phyloP scores from a whole-genome alignment of 2,113 vertebrate genomes.

The Heliornis fulica region DNA sequence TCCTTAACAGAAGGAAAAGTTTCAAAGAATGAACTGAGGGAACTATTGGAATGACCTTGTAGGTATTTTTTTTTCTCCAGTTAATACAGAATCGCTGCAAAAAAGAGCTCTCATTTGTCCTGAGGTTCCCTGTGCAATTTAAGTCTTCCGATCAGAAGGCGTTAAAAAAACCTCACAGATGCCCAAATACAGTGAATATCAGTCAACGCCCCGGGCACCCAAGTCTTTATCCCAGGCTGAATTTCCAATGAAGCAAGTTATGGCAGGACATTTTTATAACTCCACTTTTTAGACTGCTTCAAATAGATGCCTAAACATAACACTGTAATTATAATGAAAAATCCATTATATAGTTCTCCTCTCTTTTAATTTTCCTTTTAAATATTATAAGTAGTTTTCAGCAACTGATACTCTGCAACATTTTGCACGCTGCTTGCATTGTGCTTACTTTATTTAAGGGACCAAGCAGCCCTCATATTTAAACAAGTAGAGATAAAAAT shows the following conservation, averaged over 20 bases:
- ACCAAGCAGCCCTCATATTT: neutral
- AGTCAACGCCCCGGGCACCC: neutral
- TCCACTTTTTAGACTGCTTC: neutral
- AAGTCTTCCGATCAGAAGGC: neutral
- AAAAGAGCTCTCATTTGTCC: neutral
- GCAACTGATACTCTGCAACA: neutral
- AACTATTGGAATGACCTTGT: neutral
- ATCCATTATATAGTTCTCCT: neutral
- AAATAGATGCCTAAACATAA: neutral
- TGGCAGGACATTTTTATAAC: neutral
- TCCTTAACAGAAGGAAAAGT: neutral
- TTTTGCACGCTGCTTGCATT: neutral
- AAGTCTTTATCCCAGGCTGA: neutral
- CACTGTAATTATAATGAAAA: neutral
- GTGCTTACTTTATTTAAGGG: neutral
- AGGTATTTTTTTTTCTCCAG: neutral
- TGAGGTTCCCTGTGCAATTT: neutral
- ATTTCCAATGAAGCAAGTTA: neutral
- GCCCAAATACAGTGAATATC: neutral
- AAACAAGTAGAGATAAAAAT: slow-evolving; percentile 7
- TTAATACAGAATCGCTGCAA: neutral
- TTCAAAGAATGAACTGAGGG: neutral
- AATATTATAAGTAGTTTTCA: neutral
- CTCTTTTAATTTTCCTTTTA: neutral
- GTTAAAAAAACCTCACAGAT: neutral